Evolutionary conservation across 2,888 invertebrate species (phyloP).

Genomic region (Polia nebulosa): DNA sequence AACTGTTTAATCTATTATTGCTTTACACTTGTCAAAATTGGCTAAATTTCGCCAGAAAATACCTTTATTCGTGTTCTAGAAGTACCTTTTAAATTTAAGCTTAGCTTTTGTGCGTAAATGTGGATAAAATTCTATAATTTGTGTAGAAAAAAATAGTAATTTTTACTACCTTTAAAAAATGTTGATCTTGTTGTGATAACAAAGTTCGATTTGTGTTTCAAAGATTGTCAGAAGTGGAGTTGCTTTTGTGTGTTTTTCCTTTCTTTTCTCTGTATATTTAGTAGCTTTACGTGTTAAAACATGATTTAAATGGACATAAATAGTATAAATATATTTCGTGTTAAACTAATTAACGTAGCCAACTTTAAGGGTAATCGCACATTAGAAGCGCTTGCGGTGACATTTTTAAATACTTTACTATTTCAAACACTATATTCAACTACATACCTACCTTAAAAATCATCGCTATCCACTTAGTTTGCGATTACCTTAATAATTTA

Average conservation of each 20-base stretch:
- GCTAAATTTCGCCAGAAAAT: conserved; percentile 40
- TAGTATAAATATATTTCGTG: neutral
- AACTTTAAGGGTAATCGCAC: neutral
- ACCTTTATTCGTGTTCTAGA: conserved; percentile 34
- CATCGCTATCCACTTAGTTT: too few relatives aligned
- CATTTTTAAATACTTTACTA: neutral
- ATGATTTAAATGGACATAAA: neutral
- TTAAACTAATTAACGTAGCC: neutral
- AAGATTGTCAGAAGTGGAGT: conserved; percentile 9
- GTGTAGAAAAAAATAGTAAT: conserved; percentile 17
- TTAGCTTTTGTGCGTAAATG: conserved; percentile 39
- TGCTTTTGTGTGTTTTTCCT: conserved; percentile 29
- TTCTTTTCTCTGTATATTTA: neutral
- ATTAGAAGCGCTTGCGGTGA: neutral
- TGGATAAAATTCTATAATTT: neutral
- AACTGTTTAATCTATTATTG: conserved; percentile 29
- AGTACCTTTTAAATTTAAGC: conserved; percentile 20
- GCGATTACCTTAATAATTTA: neutral
- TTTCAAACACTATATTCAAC: too few relatives aligned
- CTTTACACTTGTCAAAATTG: conserved; percentile 32
- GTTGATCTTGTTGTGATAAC: neutral
- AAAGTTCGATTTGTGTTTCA: conserved; percentile 17
- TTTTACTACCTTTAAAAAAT: too few relatives aligned
- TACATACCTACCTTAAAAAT: too few relatives aligned
- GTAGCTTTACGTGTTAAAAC: conserved; percentile 37